phyloP scores from a whole-genome alignment of 2,113 vertebrate species.

The Varanus komodoensis region DNA sequence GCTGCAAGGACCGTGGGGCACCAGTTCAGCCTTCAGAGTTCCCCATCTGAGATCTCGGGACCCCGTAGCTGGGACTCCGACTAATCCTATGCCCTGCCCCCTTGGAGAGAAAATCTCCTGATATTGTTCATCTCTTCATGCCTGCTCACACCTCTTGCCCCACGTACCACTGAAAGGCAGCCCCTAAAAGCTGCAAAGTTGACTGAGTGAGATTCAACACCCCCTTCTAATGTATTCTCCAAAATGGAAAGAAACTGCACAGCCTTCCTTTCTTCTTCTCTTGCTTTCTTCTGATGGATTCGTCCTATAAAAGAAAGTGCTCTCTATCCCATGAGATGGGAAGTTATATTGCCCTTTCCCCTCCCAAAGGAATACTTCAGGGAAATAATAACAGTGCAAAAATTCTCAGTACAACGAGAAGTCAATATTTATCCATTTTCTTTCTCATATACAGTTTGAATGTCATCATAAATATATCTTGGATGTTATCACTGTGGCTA shows the following conservation, averaged over 20 bases:
- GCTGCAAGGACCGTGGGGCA: no score
- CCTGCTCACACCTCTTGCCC: no score
- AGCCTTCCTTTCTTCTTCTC: neutral
- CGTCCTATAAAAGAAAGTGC: no score
- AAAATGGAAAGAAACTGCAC: neutral
- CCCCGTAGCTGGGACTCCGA: no score
- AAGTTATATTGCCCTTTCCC: neutral
- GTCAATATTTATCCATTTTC: neutral
- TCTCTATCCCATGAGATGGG: neutral
- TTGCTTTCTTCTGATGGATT: no score
- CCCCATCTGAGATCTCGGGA: no score
- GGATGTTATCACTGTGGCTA: rapidly evolving
- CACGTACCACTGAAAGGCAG: no score
- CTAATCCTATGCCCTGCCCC: no score
- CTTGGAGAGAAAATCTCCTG: no score
- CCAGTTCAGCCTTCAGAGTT: no score
- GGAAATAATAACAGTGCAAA: neutral
- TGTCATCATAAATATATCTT: neutral
- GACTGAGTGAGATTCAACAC: neutral
- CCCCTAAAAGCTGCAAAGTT: neutral
- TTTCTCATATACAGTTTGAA: neutral
- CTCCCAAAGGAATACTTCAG: neutral
- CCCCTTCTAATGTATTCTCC: neutral
- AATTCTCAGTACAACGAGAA: neutral
- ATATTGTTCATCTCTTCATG: no score